Evolutionary conservation across 1,140 invertebrate genomes (phyloP).

Genomic region (Lepidurus apus): DNA sequence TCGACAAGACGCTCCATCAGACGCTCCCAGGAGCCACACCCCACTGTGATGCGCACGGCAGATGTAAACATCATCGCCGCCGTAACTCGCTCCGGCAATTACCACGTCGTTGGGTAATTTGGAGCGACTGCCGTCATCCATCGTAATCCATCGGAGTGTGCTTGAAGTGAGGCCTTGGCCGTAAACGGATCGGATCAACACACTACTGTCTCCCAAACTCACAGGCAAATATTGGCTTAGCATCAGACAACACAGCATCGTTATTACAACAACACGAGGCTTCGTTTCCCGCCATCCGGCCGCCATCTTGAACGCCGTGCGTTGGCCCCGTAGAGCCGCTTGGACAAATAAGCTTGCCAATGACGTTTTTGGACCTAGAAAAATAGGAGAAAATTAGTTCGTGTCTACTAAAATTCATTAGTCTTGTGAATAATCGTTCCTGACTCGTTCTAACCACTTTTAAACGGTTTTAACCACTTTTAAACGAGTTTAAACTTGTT

Average conservation of each 20-base stretch:
- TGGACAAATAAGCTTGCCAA: too few species aligned
- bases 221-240: neutral
- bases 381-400: too few species aligned
- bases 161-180: conserved; percentile 53
- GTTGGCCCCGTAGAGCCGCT: too few species aligned
- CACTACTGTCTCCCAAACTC: conserved; percentile 45
- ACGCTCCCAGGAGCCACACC: conserved; percentile 62
- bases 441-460: too few species aligned
- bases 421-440: too few species aligned
- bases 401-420: too few species aligned
- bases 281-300: neutral
- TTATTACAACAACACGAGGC: neutral
- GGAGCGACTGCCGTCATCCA: conserved; percentile 46
- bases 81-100: conserved; percentile 41
- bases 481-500: too few species aligned
- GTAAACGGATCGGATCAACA: conserved; percentile 47
- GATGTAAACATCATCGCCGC: conserved; percentile 55
- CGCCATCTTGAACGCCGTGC: too few species aligned
- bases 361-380: too few species aligned
- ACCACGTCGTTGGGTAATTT: conserved; percentile 50
- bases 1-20: conserved; percentile 53
- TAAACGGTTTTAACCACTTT: too few species aligned
- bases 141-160: conserved; percentile 53
- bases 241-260: neutral
- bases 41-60: conserved; percentile 64